Percentiles rank a stretch among this genome's conserved stretches.
Conservation (phyloP, 2,113 vertebrate genomes). For the Leptobrachium ailaonicum region DNA sequence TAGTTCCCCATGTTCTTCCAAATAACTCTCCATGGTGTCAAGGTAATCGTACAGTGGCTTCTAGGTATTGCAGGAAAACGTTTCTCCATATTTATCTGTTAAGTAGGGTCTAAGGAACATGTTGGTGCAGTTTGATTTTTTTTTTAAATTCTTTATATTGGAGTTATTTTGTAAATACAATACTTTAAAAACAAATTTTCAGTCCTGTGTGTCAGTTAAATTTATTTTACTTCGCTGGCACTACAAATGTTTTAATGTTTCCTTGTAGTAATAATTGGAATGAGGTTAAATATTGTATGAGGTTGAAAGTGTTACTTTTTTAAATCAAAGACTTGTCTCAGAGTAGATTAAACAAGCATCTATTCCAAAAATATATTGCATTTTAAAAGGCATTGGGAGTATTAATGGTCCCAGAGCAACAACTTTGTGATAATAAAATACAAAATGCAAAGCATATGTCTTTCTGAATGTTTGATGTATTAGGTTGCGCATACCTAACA, state of each 20-base stretch:
- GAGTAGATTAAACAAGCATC: conserved; percentile 42
- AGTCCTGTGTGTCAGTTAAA: too few species aligned
- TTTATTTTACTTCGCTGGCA: too few species aligned
- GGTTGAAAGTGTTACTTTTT: conserved; percentile 14
- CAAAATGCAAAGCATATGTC: conserved; percentile 43
- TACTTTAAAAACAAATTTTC: too few species aligned
- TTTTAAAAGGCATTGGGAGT: conserved; percentile 48
- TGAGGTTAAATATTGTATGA: conserved; percentile 29
- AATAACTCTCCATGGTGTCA: too few species aligned
- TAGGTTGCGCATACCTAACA: conserved; percentile 26
- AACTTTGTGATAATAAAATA: conserved; percentile 48
- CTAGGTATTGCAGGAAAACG: too few species aligned
- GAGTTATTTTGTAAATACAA: too few species aligned
- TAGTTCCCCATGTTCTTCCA: too few species aligned
- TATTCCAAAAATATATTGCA: conserved; percentile 41
- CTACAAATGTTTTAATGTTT: background rate
- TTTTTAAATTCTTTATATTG: too few species aligned
- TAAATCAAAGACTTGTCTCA: conserved; percentile 33
- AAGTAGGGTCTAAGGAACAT: too few species aligned
- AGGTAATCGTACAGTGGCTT: too few species aligned
- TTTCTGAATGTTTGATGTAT: conserved; percentile 41
- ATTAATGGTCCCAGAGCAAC: conserved; percentile 46
- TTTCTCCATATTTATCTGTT: too few species aligned
- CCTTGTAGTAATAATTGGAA: background rate
- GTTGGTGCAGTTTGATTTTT: too few species aligned